Percentiles rank a stretch among this genome's conserved stretches.
Conservation (phyloP, 2,888 invertebrate species). For the Diaprepes abbreviatus region DNA sequence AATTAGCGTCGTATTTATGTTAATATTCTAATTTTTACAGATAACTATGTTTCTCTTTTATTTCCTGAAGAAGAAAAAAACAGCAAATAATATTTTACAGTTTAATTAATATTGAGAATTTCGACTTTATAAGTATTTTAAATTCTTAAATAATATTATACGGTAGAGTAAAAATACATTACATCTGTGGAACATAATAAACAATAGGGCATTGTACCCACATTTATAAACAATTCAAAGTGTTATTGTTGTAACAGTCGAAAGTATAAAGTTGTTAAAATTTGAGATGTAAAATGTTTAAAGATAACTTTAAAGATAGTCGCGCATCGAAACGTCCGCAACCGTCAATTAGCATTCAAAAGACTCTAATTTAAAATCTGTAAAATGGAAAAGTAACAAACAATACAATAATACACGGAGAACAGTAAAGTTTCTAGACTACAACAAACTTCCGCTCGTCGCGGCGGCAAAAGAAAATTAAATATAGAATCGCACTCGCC, state of each 20-base stretch:
- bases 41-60: no score
- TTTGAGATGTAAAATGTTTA: no score
- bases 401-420: constrained; percentile 16
- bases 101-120: no score
- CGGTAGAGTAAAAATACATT: neutral
- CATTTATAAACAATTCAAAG: no score
- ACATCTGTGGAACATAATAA: neutral
- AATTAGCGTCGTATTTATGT: no score
- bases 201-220: neutral
- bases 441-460: constrained; percentile 57
- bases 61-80: no score
- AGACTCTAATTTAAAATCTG: neutral
- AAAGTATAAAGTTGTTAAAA: neutral
- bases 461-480: constrained; percentile 58
- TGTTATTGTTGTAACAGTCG: neutral
- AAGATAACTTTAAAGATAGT: neutral
- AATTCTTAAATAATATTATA: no score
- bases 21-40: no score
- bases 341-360: constrained; percentile 8
- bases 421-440: constrained; percentile 47
- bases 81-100: no score
- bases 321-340: neutral
- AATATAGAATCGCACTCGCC: constrained; percentile 57
- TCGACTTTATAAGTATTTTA: no score
- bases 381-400: constrained; percentile 35